Base-by-base conservation (phyloP, 37 sponge, comb jelly and placozoan species). In the Axinella damicornis region DNA sequence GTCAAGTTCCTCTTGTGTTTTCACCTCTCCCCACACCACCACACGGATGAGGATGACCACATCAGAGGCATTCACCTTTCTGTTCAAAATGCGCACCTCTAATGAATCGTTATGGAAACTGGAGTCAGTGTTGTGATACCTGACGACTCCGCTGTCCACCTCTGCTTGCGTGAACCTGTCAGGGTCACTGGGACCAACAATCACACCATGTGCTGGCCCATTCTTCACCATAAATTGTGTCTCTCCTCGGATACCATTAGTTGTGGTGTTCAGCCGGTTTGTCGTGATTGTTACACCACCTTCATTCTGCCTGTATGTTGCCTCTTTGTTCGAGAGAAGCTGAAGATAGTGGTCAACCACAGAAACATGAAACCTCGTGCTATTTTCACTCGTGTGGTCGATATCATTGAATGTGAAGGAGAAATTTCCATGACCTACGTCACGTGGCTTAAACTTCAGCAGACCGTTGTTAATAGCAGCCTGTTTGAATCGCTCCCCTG, bases 401-500 rank as follows among this genome's bases (percentile, higher is more conserved):
- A 52, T 80, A 71, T 89, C 84, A 53, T 62, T 79, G 35, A 74
- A 82, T 0, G 21, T 64, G 73, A 89, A 78, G 5, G 12, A 15
- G 32, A 77, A 78, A 37, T 25, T 73, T 20, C 40, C 41, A 5
- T 6, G 39, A 16, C 79, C 83, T 0, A 76, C 34, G 34, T 9
- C 25, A 19, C 37, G 53, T 39, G 87, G 83, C 13, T 36, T 17
- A 18, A 80, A 52, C 61, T 57, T 58, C 30, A 92, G 16, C 17
- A 17, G n/a, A 1, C 63, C 60, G 5, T 53, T 39, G 67, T 85
- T 54, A 32, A 93, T 81, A 32, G 81, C 82, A 2, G 37, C 66
- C 61, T 93, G 93, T 15, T 82, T 93, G 74, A 93, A 88, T 38
- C 52, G 57, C 18, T 18, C 12, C 20, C 32, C 55, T 18, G 27